phyloP scores from a whole-genome alignment of 2,113 vertebrate species.

The Cololabis saira region DNA sequence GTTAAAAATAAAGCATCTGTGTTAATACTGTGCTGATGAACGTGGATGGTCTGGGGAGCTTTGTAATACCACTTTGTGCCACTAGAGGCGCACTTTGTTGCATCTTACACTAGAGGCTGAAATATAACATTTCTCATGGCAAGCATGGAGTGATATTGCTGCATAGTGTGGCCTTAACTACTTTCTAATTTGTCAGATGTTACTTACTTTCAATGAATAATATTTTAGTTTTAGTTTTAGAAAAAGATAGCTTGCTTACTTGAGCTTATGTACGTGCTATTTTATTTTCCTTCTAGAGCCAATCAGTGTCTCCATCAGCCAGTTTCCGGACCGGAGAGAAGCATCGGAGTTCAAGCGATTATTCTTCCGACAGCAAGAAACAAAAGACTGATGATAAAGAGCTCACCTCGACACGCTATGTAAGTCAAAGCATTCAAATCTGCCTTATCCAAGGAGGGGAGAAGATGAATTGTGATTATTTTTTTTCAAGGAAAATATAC shows the following conservation, averaged over 20 bases:
- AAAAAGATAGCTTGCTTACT: background rate
- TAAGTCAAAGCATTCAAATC: conserved; percentile 70
- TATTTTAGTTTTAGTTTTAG: too few species aligned
- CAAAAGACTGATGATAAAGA: conserved; percentile 97
- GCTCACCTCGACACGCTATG: conserved; percentile 87
- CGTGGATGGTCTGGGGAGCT: too few species aligned
- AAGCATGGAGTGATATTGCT: too few species aligned
- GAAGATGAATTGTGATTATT: conserved; percentile 4
- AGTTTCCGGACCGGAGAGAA: conserved; percentile 94
- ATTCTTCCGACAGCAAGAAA: conserved; percentile 95
- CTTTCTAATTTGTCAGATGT: background rate
- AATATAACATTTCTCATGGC: too few species aligned
- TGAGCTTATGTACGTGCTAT: background rate
- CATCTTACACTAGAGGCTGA: too few species aligned
- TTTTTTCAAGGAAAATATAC: background rate
- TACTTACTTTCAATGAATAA: background rate
- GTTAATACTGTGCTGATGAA: too few species aligned
- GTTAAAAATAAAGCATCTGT: too few species aligned
- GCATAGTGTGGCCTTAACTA: too few species aligned
- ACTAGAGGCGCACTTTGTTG: too few species aligned
- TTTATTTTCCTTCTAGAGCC: conserved; percentile 82
- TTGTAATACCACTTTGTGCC: too few species aligned
- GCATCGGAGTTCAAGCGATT: conserved; percentile 92
- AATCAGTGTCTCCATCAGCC: conserved; percentile 93
- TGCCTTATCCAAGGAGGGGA: background rate